Conservation (phyloP, 2,113 vertebrate species). For the Sylvia atricapilla region DNA sequence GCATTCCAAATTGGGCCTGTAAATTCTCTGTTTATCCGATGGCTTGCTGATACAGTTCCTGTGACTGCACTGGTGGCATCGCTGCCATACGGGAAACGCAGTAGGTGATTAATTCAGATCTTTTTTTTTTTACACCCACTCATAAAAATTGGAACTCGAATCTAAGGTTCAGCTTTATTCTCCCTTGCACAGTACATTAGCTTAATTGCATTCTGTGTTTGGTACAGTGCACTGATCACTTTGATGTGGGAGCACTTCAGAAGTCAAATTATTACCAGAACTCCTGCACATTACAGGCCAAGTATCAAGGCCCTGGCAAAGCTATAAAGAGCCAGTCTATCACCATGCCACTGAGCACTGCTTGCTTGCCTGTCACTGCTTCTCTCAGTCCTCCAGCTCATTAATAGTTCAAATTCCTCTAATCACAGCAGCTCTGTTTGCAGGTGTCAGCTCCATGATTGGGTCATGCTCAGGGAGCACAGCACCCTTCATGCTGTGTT, state of each 20-base stretch:
- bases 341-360: neutral
- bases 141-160: neutral
- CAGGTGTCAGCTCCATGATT: rapidly evolving
- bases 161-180: neutral
- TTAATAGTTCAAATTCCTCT: neutral
- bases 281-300: neutral
- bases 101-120: neutral
- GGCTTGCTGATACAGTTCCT: neutral
- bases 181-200: neutral
- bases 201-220: slow-evolving; percentile 21
- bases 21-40: neutral
- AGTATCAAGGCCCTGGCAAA: neutral
- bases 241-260: neutral
- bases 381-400: neutral
- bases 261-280: slow-evolving; percentile 4
- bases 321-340: neutral
- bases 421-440: neutral
- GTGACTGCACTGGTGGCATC: neutral
- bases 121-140: neutral
- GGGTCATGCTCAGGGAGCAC: neutral
- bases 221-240: neutral
- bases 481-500: neutral
- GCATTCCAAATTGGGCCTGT: neutral
- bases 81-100: neutral
- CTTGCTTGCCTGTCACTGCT: neutral